Evolutionary conservation across 1,140 invertebrate species (phyloP).

Genomic region (Marisa cornuarietis): DNA sequence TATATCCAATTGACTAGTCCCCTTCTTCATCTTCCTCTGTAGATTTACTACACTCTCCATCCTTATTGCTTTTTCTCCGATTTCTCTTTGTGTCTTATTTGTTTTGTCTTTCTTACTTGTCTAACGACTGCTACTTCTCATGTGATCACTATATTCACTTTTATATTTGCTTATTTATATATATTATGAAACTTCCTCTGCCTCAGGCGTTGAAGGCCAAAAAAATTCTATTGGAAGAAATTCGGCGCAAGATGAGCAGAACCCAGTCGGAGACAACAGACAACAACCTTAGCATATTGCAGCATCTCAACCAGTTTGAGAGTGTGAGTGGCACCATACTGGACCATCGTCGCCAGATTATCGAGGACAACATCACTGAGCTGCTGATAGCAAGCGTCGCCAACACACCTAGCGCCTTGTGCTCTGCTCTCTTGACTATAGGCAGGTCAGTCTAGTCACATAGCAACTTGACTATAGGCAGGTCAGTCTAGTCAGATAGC

Average conservation of each 20-base stretch:
- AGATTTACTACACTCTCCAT: too few relatives aligned
- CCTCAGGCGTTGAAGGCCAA: slow-evolving; percentile 33
- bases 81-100: too few relatives aligned
- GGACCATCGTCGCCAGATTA: not conserved
- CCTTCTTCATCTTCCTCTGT: too few relatives aligned
- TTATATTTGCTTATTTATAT: not conserved
- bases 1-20: too few relatives aligned
- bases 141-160: not conserved
- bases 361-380: slow-evolving; percentile 35
- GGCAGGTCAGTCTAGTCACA: slow-evolving; percentile 14
- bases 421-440: slow-evolving; percentile 32
- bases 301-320: slow-evolving; percentile 5
- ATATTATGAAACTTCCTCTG: not conserved
- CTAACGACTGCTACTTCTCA: not conserved
- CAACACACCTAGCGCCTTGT: slow-evolving; percentile 34
- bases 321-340: not conserved
- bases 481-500: too few relatives aligned
- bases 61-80: too few relatives aligned
- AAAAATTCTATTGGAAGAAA: slow-evolving; percentile 21
- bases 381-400: slow-evolving; percentile 38
- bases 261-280: slow-evolving; percentile 8
- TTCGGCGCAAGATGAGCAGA: slow-evolving; percentile 21
- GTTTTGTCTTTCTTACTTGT: too few relatives aligned
- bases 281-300: slow-evolving; percentile 6
- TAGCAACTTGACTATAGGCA: too few relatives aligned